Percentiles rank a stretch among this genome's conserved stretches.
phyloP scores from a whole-genome alignment of 2,113 vertebrate species.

The Anolis sagrei region DNA sequence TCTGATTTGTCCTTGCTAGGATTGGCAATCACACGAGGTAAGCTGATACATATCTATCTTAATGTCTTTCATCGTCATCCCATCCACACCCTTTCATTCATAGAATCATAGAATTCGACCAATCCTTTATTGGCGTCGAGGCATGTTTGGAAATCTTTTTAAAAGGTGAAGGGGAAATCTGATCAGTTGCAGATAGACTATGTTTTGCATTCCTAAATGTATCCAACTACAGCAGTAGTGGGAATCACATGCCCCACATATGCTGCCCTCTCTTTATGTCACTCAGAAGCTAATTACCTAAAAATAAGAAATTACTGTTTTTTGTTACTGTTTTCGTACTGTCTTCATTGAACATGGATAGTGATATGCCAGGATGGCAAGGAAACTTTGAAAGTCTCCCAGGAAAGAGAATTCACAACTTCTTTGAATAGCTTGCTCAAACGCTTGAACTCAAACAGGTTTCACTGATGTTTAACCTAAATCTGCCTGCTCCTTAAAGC shows the following conservation, averaged over 20 bases:
- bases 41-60: neutral
- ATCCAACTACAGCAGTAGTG: too few relatives aligned
- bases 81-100: neutral
- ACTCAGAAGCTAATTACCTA: too few relatives aligned
- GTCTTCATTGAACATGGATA: neutral
- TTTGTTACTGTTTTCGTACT: neutral
- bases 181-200: neutral
- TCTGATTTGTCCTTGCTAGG: neutral
- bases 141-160: neutral
- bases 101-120: too few relatives aligned
- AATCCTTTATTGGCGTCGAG: constrained; percentile 2
- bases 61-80: neutral
- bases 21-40: neutral
- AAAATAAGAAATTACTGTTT: neutral
- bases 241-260: too few relatives aligned
- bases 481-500: neutral
- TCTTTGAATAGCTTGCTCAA: constrained; percentile 5
- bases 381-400: neutral
- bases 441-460: neutral
- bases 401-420: neutral
- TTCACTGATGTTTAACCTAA: neutral
- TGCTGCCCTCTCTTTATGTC: too few relatives aligned
- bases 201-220: neutral
- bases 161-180: constrained; percentile 4
- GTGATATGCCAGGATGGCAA: neutral